Evolutionary conservation across 2,888 invertebrate genomes (phyloP), one percentile per base, ranked within the genome.

Genomic region (Chymomyza caudatula): DNA sequence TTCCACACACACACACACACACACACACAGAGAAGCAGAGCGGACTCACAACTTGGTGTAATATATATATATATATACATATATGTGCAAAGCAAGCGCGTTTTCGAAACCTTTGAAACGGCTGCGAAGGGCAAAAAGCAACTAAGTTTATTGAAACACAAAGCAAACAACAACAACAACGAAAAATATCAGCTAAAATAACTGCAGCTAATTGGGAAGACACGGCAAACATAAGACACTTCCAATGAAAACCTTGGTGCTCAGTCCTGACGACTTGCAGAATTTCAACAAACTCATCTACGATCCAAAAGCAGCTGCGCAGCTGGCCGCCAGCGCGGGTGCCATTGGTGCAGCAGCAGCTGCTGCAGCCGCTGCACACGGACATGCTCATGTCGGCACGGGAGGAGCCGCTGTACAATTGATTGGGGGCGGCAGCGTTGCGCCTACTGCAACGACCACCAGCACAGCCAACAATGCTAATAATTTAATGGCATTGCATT

Each of bases 201-300:
- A 29, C 17, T 51, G 25, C 17, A 59, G 37, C 37, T 15, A 25
- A n/a, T 3, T 17, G 42, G 1, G 4, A 56, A 56, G 15, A 1
- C 6, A 17, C 15, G 42, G 20, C 20, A 23, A 52, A 29, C 43
- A 55, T 25, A 56, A 20, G 23, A 11, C 56, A 66, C 63, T 74
- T 67, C 85, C 85, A 87, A 88, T 88, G 88, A 88, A 88, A 88
- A 88, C 88, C 62, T 61, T 88, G 73, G 80, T 88, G 49, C 79
- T 88, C 60, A 88, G 85, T 68, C 80, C 84, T 53, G 88, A 88
- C 69, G 88, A 88, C 73, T 83, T 88, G 69, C 88, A 88, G 77
- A 88, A 88, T 76, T 88, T 88, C 62, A 85, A 81, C 64, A 88
- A 88, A 76, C 86, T 88, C 73, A 87, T 88, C 22, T 87, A 87